Evolutionary conservation across 2,113 vertebrate species (phyloP).

Genomic region (Thunnus maccoyii): DNA sequence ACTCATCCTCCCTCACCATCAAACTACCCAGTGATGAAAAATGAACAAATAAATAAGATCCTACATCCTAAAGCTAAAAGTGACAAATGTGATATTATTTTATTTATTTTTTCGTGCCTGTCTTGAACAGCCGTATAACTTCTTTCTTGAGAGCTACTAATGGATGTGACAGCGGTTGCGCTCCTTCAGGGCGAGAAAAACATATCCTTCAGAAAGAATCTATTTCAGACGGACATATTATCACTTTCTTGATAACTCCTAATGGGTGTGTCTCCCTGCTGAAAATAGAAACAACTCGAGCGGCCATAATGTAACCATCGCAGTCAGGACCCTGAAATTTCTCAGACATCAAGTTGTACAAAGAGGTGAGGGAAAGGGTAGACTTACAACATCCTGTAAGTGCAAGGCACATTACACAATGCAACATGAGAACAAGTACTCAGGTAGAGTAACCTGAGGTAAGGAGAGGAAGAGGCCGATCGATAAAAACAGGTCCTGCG

Average conservation of each 20-base stretch:
- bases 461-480: slow-evolving; percentile 39
- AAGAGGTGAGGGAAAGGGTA: slow-evolving; percentile 41
- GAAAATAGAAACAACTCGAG: slow-evolving; percentile 3
- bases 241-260: slow-evolving; percentile 16
- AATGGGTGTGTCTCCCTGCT: background rate
- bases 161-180: slow-evolving; percentile 22
- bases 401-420: slow-evolving; percentile 29
- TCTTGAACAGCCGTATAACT: background rate
- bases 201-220: slow-evolving; percentile 3
- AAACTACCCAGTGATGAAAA: slow-evolving; percentile 7
- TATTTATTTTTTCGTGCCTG: background rate
- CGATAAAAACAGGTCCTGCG: slow-evolving; percentile 47
- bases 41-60: too few relatives aligned
- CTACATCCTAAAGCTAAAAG: background rate
- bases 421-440: slow-evolving; percentile 48
- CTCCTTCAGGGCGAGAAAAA: slow-evolving; percentile 25
- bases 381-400: slow-evolving; percentile 40
- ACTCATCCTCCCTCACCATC: background rate
- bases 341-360: slow-evolving; percentile 19
- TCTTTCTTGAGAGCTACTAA: slow-evolving; percentile 22
- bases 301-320: slow-evolving; percentile 3
- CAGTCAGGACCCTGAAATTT: slow-evolving; percentile 10
- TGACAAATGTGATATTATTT: background rate
- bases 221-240: slow-evolving; percentile 30
- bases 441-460: slow-evolving; percentile 62